Base-by-base conservation (phyloP, 2,888 invertebrate genomes). In the Aporophyla nigra region DNA sequence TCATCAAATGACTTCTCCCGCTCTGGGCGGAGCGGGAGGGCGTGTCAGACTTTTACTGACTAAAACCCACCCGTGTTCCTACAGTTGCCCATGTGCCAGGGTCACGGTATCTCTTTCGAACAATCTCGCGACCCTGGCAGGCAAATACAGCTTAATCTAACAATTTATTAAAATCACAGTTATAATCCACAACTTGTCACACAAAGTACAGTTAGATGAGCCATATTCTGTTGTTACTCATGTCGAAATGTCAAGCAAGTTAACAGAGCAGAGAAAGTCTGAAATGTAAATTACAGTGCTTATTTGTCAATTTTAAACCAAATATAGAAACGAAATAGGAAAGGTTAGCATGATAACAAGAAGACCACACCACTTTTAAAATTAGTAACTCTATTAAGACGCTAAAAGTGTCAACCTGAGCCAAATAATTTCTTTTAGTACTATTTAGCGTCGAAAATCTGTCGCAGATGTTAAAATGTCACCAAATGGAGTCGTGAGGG, bases 401-500 rank as follows among this genome's bases (percentile, higher is more conserved):
- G 51, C 70, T 76, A 85, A 89, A 89, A 88, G 72, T 84, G 80
- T 83, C 86, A 78, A 84, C 81, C 69, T 71, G 74, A 80, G 79
- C 62, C 62, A 75, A 87, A 82, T 78, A 67, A 78, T 73, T 63
- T 69, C 65, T 19, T 76, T 79, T 79, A 79, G 76, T 78, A 69
- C 51, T 62, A 72, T 80, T 88, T 85, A 85, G 79, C 79, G 46
- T 58, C 43, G 14, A 58, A 79, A 87, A 88, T 81, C 71, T 88
- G 89, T 91, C 88, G 63, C 88, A 80, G 72, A 80, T 74, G 85
- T 80, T 86, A 90, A 90, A 80, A 76, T 84, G 73, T 81, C 76
- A 77, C 84, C 70, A 82, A 88, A 86, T 61, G 70, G 59, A 77
- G 66, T 83, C 93, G 91, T 93, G 93, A 91, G 71, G 72, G 77